phyloP scores from a whole-genome alignment of 2,113 vertebrate species.

The Cephalopterus ornatus region DNA sequence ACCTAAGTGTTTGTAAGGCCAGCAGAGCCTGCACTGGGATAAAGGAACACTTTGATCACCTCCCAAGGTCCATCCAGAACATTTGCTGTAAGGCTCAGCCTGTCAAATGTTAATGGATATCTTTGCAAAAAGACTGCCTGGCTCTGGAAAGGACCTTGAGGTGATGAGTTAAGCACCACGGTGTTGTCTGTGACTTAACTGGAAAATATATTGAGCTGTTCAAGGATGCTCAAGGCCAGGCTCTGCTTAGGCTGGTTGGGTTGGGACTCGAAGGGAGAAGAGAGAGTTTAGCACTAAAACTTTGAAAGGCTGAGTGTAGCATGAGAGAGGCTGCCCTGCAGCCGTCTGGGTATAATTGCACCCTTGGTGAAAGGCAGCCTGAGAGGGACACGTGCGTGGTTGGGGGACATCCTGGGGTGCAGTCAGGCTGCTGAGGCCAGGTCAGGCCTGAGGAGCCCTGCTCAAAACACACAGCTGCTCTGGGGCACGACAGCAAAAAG shows the following conservation, averaged over 20 bases:
- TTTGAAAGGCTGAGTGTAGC: neutral
- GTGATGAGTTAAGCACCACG: neutral
- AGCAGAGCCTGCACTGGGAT: neutral
- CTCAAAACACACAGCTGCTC: accelerated
- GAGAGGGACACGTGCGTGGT: accelerated
- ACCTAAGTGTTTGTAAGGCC: neutral
- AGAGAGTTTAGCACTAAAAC: neutral
- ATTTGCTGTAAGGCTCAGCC: neutral
- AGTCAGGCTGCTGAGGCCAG: neutral
- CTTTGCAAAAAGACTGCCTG: neutral
- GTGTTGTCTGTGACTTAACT: neutral
- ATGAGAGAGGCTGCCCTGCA: neutral
- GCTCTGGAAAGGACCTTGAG: neutral
- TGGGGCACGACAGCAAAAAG: accelerated
- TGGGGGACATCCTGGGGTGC: neutral
- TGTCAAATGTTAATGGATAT: neutral
- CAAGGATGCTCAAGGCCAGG: neutral
- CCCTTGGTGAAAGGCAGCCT: neutral
- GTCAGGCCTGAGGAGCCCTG: neutral
- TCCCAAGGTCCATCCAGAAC: neutral
- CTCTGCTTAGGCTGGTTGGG: neutral
- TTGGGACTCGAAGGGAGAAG: neutral
- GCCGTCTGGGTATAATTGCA: neutral
- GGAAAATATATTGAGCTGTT: neutral
- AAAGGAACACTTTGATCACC: neutral